phyloP scores from a whole-genome alignment of 2,888 invertebrate species.

The Cataglyphis rosenhaueri region DNA sequence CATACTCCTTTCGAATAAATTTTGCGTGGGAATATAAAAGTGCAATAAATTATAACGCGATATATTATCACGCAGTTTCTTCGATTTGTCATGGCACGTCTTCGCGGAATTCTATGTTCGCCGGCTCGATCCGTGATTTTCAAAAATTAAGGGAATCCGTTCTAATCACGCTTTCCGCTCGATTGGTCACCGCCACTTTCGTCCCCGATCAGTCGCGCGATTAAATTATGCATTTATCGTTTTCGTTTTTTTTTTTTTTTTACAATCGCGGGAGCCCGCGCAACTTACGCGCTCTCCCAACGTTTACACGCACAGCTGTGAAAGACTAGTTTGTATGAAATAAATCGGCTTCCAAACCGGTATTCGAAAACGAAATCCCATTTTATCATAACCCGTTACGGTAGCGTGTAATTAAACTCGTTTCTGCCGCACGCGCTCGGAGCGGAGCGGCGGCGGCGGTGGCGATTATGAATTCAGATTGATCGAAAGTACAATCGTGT shows the following conservation, averaged over 20 bases:
- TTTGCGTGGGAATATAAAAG: conserved; percentile 5
- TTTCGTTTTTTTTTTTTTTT: neutral
- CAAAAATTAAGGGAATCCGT: conserved; percentile 5
- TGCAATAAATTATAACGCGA: neutral
- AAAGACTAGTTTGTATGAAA: conserved; percentile 33
- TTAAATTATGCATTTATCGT: neutral
- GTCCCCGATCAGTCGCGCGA: neutral
- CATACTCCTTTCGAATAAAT: neutral
- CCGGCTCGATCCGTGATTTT: neutral
- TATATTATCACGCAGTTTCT: neutral
- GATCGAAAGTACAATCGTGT: conserved; percentile 65
- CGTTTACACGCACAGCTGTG: conserved; percentile 27
- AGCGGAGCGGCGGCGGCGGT: neutral
- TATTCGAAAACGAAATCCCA: conserved; percentile 56
- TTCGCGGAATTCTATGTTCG: neutral
- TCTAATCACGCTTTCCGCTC: neutral
- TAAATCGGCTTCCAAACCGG: conserved; percentile 48
- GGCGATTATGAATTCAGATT: conserved; percentile 63
- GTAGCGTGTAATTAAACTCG: conserved; percentile 63
- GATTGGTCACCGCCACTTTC: conserved; percentile 21
- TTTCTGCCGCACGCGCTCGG: conserved; percentile 27
- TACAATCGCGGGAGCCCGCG: too few relatives aligned
- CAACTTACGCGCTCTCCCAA: conserved; percentile 19
- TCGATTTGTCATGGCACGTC: neutral
- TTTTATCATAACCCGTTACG: conserved; percentile 61